Conservation (phyloP, 2,113 vertebrate species). For the Mustelus asterias region DNA sequence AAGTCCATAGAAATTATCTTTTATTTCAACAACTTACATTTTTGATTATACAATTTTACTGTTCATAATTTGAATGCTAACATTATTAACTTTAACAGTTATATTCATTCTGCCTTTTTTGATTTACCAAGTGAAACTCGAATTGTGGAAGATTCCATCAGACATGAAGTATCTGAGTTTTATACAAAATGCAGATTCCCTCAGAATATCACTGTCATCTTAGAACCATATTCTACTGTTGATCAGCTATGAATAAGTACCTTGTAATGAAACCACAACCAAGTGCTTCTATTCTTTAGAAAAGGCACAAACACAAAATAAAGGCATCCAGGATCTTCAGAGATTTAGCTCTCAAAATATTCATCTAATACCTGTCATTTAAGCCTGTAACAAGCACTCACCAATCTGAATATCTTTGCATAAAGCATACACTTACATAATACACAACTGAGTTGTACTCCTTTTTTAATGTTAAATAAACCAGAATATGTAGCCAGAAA, state of each 20-base stretch:
- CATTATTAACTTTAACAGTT: neutral
- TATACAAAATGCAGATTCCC: neutral
- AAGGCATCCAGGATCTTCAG: neutral
- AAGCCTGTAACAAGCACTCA: neutral
- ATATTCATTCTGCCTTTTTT: neutral
- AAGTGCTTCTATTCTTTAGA: slow-evolving; percentile 10
- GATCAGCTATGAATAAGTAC: slow-evolving; percentile 38
- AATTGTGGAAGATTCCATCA: neutral
- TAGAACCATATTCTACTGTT: neutral
- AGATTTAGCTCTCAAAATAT: neutral
- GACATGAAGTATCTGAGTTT: neutral
- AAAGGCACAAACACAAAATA: neutral
- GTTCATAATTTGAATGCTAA: neutral
- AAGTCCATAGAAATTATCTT: no score
- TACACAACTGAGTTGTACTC: neutral
- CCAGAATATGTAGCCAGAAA: neutral
- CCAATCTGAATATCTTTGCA: neutral
- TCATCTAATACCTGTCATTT: neutral
- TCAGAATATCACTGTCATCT: neutral
- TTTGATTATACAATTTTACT: neutral
- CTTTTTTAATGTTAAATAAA: neutral
- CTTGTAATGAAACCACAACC: neutral
- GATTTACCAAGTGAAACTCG: neutral
- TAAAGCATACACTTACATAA: neutral
- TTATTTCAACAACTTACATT: neutral